These are phyloP conservation scores for Gallinago media DNA, from an alignment of 2,113 vertebrate species.

Conservation along the genomic window DNA sequence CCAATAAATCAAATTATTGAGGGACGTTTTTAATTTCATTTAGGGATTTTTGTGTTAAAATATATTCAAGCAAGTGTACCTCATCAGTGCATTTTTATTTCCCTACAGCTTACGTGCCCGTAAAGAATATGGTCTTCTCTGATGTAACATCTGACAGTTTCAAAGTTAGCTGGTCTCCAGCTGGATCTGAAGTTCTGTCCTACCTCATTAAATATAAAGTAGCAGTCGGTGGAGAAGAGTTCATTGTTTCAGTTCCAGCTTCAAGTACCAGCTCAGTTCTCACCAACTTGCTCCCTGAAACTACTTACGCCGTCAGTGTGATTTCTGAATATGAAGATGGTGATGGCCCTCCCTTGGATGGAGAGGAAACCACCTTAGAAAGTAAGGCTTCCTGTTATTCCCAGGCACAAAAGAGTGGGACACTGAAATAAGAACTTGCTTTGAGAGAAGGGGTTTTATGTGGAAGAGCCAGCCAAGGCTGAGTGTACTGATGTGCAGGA, in stretches of 20 bases:
- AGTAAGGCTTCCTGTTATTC: constrained; percentile 71
- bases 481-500: neutral
- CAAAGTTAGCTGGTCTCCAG: constrained; percentile 84
- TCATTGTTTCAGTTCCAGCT: constrained; percentile 87
- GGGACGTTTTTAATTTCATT: neutral
- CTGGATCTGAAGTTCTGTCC: constrained; percentile 80
- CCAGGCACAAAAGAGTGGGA: neutral
- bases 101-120: constrained; percentile 82
- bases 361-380: constrained; percentile 89
- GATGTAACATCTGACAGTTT: constrained; percentile 88
- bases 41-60: neutral
- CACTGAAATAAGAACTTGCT: neutral
- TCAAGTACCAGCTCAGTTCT: constrained; percentile 81
- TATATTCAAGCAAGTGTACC: neutral
- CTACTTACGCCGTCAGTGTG: constrained; percentile 88
- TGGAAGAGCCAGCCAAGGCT: neutral
- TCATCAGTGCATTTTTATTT: neutral
- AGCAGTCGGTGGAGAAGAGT: constrained; percentile 74
- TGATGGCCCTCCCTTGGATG: constrained; percentile 85
- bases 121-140: constrained; percentile 87
- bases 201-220: constrained; percentile 88
- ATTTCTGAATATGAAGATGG: constrained; percentile 89
- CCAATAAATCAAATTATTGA: neutral
- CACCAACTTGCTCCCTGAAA: constrained; percentile 86
- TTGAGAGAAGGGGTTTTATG: neutral